These are phyloP conservation scores for Pangasius mekongensis DNA, from an alignment of 2,797 vertebrate genomes.

Conservation along the genomic window DNA sequence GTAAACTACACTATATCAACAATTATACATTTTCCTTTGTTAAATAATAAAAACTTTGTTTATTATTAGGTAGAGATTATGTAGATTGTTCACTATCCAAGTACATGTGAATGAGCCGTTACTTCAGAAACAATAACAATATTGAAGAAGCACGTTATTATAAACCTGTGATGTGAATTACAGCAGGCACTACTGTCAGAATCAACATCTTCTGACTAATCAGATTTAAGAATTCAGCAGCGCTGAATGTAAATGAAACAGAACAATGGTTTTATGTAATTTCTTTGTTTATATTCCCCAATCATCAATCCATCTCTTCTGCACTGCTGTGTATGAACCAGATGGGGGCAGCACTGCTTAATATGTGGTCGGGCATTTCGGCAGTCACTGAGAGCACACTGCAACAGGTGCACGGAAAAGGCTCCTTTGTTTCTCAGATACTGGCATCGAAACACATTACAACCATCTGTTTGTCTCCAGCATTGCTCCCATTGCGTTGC, in stretches of 20 bases:
- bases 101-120: neutral
- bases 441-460: neutral
- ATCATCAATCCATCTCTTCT: constrained; percentile 13
- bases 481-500: neutral
- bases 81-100: neutral
- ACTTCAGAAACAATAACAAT: neutral
- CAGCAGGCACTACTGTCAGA: neutral
- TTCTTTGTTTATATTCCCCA: neutral
- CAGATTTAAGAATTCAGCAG: neutral
- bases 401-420: constrained; percentile 26
- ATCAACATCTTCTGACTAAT: neutral
- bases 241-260: neutral
- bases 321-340: constrained; percentile 63
- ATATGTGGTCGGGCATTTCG: constrained; percentile 3
- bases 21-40: neutral
- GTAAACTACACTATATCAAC: neutral
- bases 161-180: neutral
- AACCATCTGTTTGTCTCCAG: constrained; percentile 10
- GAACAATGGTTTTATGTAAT: neutral
- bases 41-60: neutral
- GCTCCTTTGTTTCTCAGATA: neutral
- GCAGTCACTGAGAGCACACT: neutral
- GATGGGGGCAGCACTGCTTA: constrained; percentile 71
- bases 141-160: neutral
- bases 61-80: no score